Evolutionary conservation across 2,113 vertebrate species (phyloP), one percentile per base, ranked within the genome.

Genomic region (Dicrurus megarhynchus): DNA sequence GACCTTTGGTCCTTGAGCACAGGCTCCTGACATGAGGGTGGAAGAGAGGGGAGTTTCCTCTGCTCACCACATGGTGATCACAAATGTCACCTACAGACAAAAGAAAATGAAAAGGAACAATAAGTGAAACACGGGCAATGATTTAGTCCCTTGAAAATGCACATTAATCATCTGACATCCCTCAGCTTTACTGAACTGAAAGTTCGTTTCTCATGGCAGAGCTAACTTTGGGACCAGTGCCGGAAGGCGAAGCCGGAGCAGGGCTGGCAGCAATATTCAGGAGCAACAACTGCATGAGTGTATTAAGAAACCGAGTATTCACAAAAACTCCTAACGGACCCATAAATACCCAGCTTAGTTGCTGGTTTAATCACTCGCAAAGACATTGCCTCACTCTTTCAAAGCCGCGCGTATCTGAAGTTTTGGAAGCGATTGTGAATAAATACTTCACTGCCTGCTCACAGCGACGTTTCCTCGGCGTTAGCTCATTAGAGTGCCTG

Each of bases 21-120:
- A 56, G 49, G 47, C 32, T 94, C 30, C 47, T 81, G 85, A 71
- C 63, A 42, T 22, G 60, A 75, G 83, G 47, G 37, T 76, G 44
- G 74, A 93, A 89, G 65, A 92, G 39, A 94, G 57, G 73, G 86
- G 76, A 93, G 83, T 89, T 94, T 92, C 85, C 69, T 95, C 93
- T 94, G 88, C 64, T 93, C 76, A 78, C 79, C 93, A 89, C 96
- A 90, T 56, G 90, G 83, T 93, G 83, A 88, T 95, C 85, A 56
- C 73, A 89, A 93, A 57, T 90, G 81, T 87, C 86, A 95, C 93
- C 96, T 96, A 89, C 37, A 92, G 77, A 95, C 90, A 96, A 95
- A 95, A 97, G 92, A 92, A 94, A 96, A 96, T 22, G 23, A 84
- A 81, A 93, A 96, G 68, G 59, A 94, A 77, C 3, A 13, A 10